Evolutionary conservation across 2,113 vertebrate genomes (phyloP), one percentile per base, ranked within the genome.

Genomic region (Halcyon malimbica): DNA sequence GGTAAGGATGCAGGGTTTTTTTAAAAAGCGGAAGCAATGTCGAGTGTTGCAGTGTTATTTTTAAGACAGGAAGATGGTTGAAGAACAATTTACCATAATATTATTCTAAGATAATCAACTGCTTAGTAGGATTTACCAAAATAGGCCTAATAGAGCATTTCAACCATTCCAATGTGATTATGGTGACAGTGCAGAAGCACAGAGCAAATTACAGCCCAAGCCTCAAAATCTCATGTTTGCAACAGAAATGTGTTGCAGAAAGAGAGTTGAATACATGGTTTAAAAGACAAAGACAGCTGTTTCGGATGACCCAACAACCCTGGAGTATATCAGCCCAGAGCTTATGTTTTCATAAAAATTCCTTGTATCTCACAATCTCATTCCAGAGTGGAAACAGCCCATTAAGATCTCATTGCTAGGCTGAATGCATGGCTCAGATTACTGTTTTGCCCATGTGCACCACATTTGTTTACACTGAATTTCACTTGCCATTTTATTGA

Each of bases 401-500:
- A 57, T 93, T 90, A 95, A 76, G 78, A 90, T 88, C 79, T 93
- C 75, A 76, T 83, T 90, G 88, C 88, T 90, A 90, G 85, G 94
- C 94, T 68, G 90, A 85, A 64, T 35, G 75, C 63, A 11, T 39
- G 39, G 62, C 60, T 94, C 63, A 76, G 62, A 85, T 93, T 95
- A 85, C 92, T 76, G 79, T 85, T 91, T 97, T 93, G 26, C 75
- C 82, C 67, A 26, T 89, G 87, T 91, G 87, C 51, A 59, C 44
- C 53, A 59, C 87, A 37, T 90, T 95, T 94, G 85, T 93, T 96
- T 93, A 85, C 82, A 85, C 78, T 56, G 78, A 92, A 83, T 92
- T 96, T 95, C 75, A 57, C 85, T 95, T 95, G 53, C 90, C 78
- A 41, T 93, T 94, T 95, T 93, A 93, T 92, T 82, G 90, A 78